phyloP scores from a whole-genome alignment of 2,888 invertebrate species.

The Campoplex nolae region DNA sequence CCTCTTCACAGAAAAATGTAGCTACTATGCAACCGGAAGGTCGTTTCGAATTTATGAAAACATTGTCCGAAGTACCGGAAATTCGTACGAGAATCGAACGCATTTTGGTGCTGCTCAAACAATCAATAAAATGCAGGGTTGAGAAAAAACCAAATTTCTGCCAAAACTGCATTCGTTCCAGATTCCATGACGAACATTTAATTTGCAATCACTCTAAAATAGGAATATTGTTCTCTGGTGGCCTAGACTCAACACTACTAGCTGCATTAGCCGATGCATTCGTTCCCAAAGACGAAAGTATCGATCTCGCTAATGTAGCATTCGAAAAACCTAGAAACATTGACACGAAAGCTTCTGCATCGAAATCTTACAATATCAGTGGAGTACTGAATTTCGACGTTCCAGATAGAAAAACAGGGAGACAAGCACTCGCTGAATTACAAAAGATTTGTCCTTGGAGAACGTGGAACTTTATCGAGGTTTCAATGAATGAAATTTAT shows the following conservation, averaged over 20 bases:
- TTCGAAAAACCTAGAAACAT: constrained; percentile 87
- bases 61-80: constrained; percentile 82
- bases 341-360: constrained; percentile 42
- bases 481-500: constrained; percentile 72
- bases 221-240: constrained; percentile 97
- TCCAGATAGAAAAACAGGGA: constrained; percentile 94
- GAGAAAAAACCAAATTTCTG: constrained; percentile 88
- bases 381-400: constrained; percentile 86
- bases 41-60: constrained; percentile 83
- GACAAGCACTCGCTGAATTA: constrained; percentile 89
- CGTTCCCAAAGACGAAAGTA: constrained; percentile 88
- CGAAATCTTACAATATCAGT: constrained; percentile 71
- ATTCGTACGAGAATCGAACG: constrained; percentile 84
- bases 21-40: constrained; percentile 71
- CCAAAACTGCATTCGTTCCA: constrained; percentile 85
- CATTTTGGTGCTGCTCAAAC: constrained; percentile 86
- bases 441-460: constrained; percentile 89
- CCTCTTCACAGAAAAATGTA: not conserved
- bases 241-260: constrained; percentile 97
- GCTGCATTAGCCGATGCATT: constrained; percentile 92
- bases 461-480: constrained; percentile 93
- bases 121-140: constrained; percentile 87
- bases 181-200: constrained; percentile 66
- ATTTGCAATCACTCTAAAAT: constrained; percentile 86
- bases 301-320: constrained; percentile 98